Evolutionary conservation across 2,113 vertebrate species (phyloP).

Genomic region (Choloepus hoffmanni): DNA sequence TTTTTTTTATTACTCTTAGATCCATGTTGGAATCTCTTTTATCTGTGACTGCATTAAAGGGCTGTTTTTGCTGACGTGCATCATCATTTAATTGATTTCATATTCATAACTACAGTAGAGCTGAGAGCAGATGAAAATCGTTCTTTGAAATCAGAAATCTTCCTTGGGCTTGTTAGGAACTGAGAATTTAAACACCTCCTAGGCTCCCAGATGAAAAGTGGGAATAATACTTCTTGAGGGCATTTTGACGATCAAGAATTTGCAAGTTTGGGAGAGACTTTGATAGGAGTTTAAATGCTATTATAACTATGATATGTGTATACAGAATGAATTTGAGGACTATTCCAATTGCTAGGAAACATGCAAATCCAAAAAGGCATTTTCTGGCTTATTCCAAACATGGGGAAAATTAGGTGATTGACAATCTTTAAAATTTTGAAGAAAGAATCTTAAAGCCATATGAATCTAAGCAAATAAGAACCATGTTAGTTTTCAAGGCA

Average conservation of each 20-base stretch:
- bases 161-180: conserved; percentile 59
- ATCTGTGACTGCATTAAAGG: conserved; percentile 3
- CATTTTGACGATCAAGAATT: conserved; percentile 41
- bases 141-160: conserved; percentile 56
- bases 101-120: conserved; percentile 54
- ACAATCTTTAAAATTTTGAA: conserved; percentile 51
- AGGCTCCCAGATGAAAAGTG: not conserved
- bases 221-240: not conserved
- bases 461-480: conserved; percentile 44
- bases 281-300: conserved; percentile 52
- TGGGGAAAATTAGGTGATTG: conserved; percentile 43
- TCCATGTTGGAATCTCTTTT: conserved; percentile 71
- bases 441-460: conserved; percentile 55
- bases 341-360: conserved; percentile 38
- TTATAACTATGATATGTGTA: conserved; percentile 50
- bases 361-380: conserved; percentile 3
- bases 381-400: conserved; percentile 42
- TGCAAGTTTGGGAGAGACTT: not conserved
- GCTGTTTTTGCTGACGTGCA: conserved; percentile 33
- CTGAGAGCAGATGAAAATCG: conserved; percentile 41
- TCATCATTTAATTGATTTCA: conserved; percentile 65
- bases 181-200: conserved; percentile 9
- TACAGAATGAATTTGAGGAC: conserved; percentile 49
- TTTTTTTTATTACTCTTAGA: conserved; percentile 73
- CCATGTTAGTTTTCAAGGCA: conserved; percentile 26